Percentiles rank a stretch among this genome's conserved stretches.
Conservation (phyloP, 2,113 vertebrate species). For the Porphyrio hochstetteri region DNA sequence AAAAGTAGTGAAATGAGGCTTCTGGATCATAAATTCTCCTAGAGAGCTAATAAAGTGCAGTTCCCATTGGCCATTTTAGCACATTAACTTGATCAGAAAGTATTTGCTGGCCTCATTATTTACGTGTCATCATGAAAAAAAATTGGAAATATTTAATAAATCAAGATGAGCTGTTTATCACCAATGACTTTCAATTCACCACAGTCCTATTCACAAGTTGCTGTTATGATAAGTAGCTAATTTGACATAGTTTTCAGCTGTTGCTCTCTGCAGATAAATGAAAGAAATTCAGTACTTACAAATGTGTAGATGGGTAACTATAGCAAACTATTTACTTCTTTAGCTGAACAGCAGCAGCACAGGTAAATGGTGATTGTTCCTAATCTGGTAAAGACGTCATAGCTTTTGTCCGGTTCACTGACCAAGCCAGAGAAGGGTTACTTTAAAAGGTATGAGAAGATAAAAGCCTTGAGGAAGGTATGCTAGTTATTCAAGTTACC, state of each 20-base stretch:
- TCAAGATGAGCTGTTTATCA: not conserved
- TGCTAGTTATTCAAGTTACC: not conserved
- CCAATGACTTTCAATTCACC: not conserved
- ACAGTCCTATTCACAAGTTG: not conserved
- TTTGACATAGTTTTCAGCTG: not conserved
- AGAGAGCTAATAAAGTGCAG: not conserved
- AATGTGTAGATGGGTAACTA: constrained; percentile 27
- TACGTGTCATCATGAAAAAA: not conserved
- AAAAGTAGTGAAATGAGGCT: not conserved
- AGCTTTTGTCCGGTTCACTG: not conserved
- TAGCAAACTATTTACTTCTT: constrained; percentile 32
- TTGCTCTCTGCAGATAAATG: not conserved
- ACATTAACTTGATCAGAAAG: not conserved
- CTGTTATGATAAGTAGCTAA: not conserved
- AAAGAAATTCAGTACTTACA: constrained; percentile 43
- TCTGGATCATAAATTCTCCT: not conserved
- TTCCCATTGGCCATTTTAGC: not conserved
- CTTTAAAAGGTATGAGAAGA: not conserved
- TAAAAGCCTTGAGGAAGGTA: not conserved
- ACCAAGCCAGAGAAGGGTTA: not conserved
- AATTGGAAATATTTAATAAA: not conserved
- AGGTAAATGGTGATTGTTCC: not conserved
- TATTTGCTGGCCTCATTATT: not conserved
- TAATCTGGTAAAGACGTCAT: not conserved
- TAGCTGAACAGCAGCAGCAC: not conserved